A percentile compares a stretch with the other conserved stretches of the same genome.
Conservation (phyloP, 1,140 invertebrate genomes). For the Agrypnia vestita region DNA sequence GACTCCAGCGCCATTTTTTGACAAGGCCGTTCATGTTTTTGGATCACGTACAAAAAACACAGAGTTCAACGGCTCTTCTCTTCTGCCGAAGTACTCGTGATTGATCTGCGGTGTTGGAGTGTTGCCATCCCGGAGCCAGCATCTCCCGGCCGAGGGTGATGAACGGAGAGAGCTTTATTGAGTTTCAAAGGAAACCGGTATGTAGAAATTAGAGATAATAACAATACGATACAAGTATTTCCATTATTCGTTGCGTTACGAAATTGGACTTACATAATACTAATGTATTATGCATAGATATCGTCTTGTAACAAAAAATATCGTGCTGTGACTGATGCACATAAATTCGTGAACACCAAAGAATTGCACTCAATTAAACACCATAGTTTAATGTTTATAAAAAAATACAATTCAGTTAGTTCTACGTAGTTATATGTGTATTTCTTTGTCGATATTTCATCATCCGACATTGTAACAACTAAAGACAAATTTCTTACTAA, state of each 20-base stretch:
- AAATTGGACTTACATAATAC: too few species aligned
- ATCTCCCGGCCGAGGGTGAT: not conserved
- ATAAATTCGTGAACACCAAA: too few species aligned
- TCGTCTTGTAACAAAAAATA: too few species aligned
- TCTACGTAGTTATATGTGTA: too few species aligned
- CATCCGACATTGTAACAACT: too few species aligned
- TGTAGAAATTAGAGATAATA: conserved; percentile 15
- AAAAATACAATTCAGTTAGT: too few species aligned
- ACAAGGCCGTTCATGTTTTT: conserved; percentile 40
- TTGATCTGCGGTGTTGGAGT: not conserved
- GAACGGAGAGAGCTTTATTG: conserved; percentile 34
- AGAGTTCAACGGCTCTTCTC: conserved; percentile 28
- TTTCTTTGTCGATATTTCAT: too few species aligned
- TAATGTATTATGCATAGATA: too few species aligned
- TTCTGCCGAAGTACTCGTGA: not conserved
- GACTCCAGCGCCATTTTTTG: conserved; percentile 19
- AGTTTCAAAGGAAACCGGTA: conserved; percentile 38
- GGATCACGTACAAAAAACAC: conserved; percentile 35
- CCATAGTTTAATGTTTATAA: too few species aligned
- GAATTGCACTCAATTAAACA: too few species aligned
- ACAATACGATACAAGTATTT: conserved; percentile 19
- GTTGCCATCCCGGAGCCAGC: not conserved
- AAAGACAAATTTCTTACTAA: too few species aligned
- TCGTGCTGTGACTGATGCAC: too few species aligned
- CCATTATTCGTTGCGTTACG: not conserved